Base-by-base conservation (phyloP, 1,140 invertebrate species). In the Diplogasteroides magnus region DNA sequence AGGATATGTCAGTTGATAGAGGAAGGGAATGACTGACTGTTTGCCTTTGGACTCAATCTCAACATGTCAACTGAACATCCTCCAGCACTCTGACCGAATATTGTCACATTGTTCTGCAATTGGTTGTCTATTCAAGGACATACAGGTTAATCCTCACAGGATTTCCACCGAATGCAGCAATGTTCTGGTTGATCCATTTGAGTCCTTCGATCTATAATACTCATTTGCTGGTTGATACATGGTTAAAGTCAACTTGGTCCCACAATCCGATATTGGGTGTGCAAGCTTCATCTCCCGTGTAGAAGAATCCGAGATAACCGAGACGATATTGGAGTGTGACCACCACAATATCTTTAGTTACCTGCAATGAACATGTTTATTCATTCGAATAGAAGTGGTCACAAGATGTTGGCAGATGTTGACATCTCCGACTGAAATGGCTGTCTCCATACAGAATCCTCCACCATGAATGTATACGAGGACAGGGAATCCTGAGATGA, bases 391-490 rank as follows among this genome's bases (percentile, higher is more conserved):
- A 48, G 78, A 74, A 28, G 48, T 59, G 1, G 74, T 71, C 29
- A 79, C 23, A 2, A 26, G 25, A 28, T 56, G 68, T 71, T 68
- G 31, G 26, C 74, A 66, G 25, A 77, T 85, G 67, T 88, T 90
- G 84, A 95, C 91, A 84, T 97, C 97, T 23, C 96, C 89, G 83
- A n/a, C n/a, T n/a, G n/a, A n/a, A n/a, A n/a, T n/a, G n/a, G n/a
- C n/a, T n/a, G n/a, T n/a, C n/a, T n/a, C n/a, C n/a, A n/a, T n/a
- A n/a, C n/a, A n/a, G 85, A 95, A 98, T 1, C 93, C 93, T 31
- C 94, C 94, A 57, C 94, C 94, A 83, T 92, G 97, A 72, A 97
- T 90, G 93, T 93, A 97, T 31, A 97, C 88, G 89, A 96, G 89
- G 25, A 97, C 93, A 23, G 93, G 90, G 68, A 76, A 91, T 89